phyloP scores from a whole-genome alignment of 1,140 invertebrate genomes.

The Hycleus cichorii region DNA sequence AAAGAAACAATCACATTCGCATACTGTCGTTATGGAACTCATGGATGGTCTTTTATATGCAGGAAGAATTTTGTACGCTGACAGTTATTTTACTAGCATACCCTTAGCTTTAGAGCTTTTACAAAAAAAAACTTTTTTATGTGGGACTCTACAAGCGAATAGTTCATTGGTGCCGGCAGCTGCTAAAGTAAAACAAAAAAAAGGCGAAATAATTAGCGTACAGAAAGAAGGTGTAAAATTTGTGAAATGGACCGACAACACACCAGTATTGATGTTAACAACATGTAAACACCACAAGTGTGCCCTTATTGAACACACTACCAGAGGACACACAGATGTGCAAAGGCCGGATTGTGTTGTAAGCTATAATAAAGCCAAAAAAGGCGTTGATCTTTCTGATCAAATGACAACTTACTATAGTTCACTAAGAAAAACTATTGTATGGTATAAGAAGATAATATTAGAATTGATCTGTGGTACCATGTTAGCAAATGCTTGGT shows the following conservation, averaged over 20 bases:
- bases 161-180: neutral
- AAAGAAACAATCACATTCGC: neutral
- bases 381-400: constrained; percentile 4
- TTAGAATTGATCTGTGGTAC: constrained; percentile 6
- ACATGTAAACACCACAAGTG: neutral
- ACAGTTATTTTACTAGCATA: neutral
- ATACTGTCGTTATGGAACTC: neutral
- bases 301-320: neutral
- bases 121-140: neutral
- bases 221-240: constrained; percentile 1
- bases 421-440: neutral
- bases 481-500: neutral
- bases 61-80: neutral
- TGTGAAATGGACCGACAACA: constrained; percentile 9
- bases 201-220: neutral
- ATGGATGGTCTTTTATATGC: neutral
- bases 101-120: neutral
- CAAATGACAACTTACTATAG: constrained; percentile 8
- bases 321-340: neutral
- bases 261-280: neutral
- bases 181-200: neutral
- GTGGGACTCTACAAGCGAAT: neutral
- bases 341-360: neutral
- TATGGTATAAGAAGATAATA: constrained; percentile 1
- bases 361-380: constrained; percentile 1